phyloP scores from a whole-genome alignment of 2,888 invertebrate species.

The Netelia inedita region DNA sequence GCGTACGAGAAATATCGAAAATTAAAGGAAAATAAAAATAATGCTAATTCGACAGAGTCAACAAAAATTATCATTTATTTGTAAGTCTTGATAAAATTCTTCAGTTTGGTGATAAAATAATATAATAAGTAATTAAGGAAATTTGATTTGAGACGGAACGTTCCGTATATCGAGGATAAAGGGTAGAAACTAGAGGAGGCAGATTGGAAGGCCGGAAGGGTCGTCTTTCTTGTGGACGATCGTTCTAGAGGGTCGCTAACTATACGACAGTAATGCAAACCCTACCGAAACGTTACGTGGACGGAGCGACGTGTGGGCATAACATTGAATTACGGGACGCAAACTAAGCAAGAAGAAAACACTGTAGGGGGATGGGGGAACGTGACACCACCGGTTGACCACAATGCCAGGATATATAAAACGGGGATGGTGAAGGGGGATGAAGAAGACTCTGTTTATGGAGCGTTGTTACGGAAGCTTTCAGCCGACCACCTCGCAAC shows the following conservation, averaged over 20 bases:
- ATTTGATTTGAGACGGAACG: neutral
- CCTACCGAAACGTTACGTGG: neutral
- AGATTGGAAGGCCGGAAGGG: neutral
- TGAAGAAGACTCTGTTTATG: neutral
- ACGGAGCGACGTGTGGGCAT: neutral
- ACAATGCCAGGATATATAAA: neutral
- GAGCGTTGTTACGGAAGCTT: neutral
- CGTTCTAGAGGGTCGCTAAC: neutral
- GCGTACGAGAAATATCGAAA: conserved; percentile 6
- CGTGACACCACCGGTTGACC: conserved; percentile 18
- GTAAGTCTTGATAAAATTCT: neutral
- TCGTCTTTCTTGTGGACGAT: neutral
- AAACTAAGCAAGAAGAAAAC: conserved; percentile 27
- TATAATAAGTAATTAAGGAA: neutral
- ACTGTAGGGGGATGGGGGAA: conserved; percentile 21
- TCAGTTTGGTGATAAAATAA: neutral
- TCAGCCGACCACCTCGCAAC: neutral
- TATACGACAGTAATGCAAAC: neutral
- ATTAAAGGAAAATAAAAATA: neutral
- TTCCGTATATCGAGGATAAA: neutral
- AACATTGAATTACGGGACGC: neutral
- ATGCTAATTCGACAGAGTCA: neutral
- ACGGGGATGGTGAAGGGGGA: neutral
- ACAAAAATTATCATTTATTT: neutral
- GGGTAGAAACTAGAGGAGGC: neutral